Conservation (phyloP, 2,888 invertebrate species). For the Ophraella communa region DNA sequence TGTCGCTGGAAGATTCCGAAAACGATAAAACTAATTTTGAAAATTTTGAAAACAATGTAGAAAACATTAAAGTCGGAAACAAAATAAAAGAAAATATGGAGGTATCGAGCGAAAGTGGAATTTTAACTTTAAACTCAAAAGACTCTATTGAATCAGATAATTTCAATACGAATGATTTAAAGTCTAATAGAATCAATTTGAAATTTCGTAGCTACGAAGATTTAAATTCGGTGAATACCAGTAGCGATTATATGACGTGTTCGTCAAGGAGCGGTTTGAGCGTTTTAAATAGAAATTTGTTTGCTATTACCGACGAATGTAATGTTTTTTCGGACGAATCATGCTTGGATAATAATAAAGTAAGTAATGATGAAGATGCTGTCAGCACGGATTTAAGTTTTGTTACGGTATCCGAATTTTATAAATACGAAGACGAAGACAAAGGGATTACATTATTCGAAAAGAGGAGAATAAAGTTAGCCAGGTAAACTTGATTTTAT, state of each 20-base stretch:
- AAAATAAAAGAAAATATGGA: constrained; percentile 10
- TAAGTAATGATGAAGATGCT: constrained; percentile 5
- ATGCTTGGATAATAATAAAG: constrained; percentile 11
- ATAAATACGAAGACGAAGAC: constrained; percentile 76
- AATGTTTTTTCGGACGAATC: constrained; percentile 26
- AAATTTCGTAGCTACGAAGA: constrained; percentile 4
- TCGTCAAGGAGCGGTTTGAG: constrained; percentile 38
- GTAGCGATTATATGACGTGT: constrained; percentile 56
- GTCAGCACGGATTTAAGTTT: constrained; percentile 53
- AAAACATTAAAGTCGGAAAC: constrained; percentile 39
- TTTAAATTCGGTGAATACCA: constrained; percentile 34
- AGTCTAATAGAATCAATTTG: neutral
- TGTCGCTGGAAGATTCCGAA: constrained; percentile 48
- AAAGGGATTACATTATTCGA: constrained; percentile 75
- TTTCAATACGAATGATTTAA: neutral
- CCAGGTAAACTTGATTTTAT: too few relatives aligned
- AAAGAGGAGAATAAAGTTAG: constrained; percentile 65
- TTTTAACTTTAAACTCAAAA: constrained; percentile 47
- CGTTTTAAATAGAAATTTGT: constrained; percentile 49
- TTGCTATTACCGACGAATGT: constrained; percentile 36
- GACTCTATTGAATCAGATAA: neutral
- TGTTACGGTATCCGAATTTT: constrained; percentile 73
- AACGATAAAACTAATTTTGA: constrained; percentile 40
- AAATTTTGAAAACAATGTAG: constrained; percentile 44
- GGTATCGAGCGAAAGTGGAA: constrained; percentile 53